phyloP scores from a whole-genome alignment of 1,140 invertebrate species.

The Danaus plexippus region DNA sequence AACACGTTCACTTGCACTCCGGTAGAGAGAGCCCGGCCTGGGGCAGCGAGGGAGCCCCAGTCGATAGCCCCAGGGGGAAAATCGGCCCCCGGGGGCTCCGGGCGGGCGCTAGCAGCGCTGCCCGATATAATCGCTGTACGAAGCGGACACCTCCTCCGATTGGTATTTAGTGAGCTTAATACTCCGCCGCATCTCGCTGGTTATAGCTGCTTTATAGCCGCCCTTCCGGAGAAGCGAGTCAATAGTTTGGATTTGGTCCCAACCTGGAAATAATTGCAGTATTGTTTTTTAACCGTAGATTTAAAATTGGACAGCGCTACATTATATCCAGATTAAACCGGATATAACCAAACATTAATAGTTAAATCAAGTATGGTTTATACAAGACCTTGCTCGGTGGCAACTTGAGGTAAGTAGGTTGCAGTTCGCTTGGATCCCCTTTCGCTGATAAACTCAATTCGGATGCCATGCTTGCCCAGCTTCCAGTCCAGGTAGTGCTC shows the following conservation, averaged over 20 bases:
- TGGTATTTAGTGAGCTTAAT: constrained; percentile 97
- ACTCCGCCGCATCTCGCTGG: constrained; percentile 86
- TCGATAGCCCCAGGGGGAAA: background rate
- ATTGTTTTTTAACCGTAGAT: background rate
- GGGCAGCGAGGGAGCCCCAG: constrained; percentile 4
- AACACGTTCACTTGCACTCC: constrained; percentile 38
- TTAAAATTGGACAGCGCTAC: background rate
- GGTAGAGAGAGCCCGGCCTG: constrained; percentile 10
- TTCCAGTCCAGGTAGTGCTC: constrained; percentile 97
- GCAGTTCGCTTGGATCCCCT: constrained; percentile 95
- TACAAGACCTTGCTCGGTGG: constrained; percentile 89
- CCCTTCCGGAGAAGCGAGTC: constrained; percentile 97
- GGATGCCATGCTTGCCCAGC: constrained; percentile 96
- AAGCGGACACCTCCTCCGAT: constrained; percentile 72
- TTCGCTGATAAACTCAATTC: constrained; percentile 97
- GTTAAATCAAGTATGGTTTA: no score
- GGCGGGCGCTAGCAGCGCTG: constrained; percentile 34
- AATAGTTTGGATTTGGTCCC: constrained; percentile 98
- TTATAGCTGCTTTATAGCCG: constrained; percentile 94
- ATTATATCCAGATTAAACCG: background rate
- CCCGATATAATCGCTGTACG: constrained; percentile 63
- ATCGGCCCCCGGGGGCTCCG: no score
- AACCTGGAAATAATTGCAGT: constrained; percentile 77
- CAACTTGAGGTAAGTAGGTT: constrained; percentile 98
- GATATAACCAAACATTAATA: no score